Evolutionary conservation across 2,888 invertebrate genomes (phyloP).

Genomic region (Holacanthella duospinosa): DNA sequence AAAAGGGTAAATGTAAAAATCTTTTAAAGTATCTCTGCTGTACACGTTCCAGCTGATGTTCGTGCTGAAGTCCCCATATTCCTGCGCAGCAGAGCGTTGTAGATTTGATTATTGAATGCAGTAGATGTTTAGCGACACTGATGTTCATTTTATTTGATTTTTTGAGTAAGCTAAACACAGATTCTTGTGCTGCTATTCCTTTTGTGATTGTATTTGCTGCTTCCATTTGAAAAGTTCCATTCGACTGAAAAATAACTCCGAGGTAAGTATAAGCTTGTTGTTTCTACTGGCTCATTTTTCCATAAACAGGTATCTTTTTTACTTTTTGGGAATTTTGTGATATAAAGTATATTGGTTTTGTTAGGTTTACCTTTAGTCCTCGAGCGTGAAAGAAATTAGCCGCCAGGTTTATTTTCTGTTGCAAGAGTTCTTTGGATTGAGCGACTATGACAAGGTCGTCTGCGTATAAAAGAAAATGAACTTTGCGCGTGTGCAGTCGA

Average conservation of each 20-base stretch:
- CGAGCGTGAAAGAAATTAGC: neutral
- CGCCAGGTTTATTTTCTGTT: neutral
- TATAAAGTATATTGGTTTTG: neutral
- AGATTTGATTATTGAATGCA: neutral
- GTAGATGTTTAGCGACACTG: neutral
- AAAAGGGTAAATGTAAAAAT: neutral
- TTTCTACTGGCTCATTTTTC: too few species aligned
- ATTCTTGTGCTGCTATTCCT: neutral
- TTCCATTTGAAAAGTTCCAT: neutral
- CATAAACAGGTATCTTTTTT: too few species aligned
- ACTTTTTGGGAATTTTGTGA: neutral
- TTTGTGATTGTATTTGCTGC: neutral
- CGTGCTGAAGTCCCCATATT: neutral
- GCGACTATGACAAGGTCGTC: neutral
- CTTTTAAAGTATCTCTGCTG: neutral
- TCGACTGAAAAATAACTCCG: neutral
- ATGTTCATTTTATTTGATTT: neutral
- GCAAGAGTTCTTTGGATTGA: neutral
- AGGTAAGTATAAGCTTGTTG: conserved; percentile 2
- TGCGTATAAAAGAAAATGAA: neutral
- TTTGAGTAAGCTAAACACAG: neutral
- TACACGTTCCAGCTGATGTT: neutral
- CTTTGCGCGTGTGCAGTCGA: neutral
- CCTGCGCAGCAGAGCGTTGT: neutral
- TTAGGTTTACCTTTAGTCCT: neutral